Conservation (phyloP, 2,113 vertebrate species). For the Cinclus cinclus region DNA sequence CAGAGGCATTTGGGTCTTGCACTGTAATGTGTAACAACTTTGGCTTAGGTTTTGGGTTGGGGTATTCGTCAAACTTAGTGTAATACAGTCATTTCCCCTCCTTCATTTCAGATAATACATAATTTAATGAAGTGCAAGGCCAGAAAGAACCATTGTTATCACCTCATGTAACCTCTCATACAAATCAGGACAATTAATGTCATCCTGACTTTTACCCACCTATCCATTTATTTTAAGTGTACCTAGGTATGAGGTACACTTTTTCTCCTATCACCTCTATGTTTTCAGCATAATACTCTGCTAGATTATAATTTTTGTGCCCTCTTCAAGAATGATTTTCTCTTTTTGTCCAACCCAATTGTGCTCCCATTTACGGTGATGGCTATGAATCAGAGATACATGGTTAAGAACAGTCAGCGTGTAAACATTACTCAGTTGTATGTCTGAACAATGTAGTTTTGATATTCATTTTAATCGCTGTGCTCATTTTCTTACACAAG, state of each 20-base stretch:
- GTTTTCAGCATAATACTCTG: background rate
- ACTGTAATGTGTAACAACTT: background rate
- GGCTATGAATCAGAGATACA: background rate
- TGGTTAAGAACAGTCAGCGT: background rate
- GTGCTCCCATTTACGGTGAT: background rate
- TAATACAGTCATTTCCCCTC: background rate
- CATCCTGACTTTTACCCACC: background rate
- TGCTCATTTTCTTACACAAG: background rate
- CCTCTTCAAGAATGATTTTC: background rate
- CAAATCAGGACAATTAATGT: background rate
- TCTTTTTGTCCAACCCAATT: background rate
- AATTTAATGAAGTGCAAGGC: background rate
- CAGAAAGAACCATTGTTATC: background rate
- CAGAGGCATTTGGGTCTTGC: background rate
- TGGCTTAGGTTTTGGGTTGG: background rate
- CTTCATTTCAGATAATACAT: constrained; percentile 16
- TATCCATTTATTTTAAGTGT: background rate
- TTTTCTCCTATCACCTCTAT: background rate
- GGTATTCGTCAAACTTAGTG: constrained; percentile 10
- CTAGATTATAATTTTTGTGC: background rate
- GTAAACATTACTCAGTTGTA: background rate
- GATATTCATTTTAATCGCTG: background rate
- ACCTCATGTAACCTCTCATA: background rate
- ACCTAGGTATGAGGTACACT: background rate
- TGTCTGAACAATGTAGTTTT: background rate